phyloP scores from a whole-genome alignment of 1,140 invertebrate genomes.

The Aplysia californica region DNA sequence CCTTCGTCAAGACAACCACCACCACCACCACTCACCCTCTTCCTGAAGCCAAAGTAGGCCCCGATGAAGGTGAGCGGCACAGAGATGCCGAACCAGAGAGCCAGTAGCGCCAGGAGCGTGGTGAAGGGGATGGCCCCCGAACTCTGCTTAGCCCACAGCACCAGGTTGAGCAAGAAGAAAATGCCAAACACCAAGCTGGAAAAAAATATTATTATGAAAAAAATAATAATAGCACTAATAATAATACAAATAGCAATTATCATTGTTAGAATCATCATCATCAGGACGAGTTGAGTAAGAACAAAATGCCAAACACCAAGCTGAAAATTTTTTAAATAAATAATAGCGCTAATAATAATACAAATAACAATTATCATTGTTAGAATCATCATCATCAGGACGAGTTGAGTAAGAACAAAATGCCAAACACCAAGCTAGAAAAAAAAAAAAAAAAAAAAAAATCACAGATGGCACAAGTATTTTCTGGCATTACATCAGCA shows the following conservation, averaged over 20 bases:
- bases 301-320: conserved; percentile 94
- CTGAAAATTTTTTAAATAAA: no score
- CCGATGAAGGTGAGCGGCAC: conserved; percentile 97
- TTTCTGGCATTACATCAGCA: no score
- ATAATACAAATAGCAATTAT: no score
- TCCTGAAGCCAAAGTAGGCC: conserved; percentile 98
- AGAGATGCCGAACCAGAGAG: conserved; percentile 98
- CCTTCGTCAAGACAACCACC: neutral
- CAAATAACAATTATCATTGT: no score
- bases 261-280: no score
- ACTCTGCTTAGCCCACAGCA: conserved; percentile 94
- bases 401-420: conserved; percentile 97
- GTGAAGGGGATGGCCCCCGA: conserved; percentile 97
- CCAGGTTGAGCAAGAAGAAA: conserved; percentile 96
- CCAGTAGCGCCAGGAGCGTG: conserved; percentile 95
- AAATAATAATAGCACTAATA: no score
- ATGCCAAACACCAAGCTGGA: conserved; percentile 90
- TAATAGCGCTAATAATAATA: no score
- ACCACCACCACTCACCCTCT: conserved; percentile 77
- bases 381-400: no score
- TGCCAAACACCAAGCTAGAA: conserved; percentile 88
- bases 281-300: conserved; percentile 95
- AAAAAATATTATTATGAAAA: conserved; percentile 38
- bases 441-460: conserved; percentile 27
- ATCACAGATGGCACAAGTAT: no score